Evolutionary conservation across 2,888 invertebrate species (phyloP).

Genomic region (Tinea pellionella): DNA sequence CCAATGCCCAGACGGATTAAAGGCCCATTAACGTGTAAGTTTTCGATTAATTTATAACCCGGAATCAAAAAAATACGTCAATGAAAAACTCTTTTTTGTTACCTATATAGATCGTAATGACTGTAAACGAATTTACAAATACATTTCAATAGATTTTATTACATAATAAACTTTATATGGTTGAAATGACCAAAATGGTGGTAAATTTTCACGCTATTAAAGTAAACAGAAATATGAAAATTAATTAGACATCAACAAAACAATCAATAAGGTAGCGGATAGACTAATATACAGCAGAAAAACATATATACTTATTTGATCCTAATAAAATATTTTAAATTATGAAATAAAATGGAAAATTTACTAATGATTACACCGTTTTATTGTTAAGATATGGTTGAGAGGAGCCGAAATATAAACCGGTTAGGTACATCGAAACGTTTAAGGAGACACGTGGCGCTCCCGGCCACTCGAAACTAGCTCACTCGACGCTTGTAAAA

Average conservation of each 20-base stretch:
- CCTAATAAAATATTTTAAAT: no score
- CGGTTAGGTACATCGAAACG: constrained; percentile 26
- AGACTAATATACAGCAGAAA: no score
- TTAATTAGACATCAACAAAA: no score
- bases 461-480: constrained; percentile 17
- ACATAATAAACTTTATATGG: no score
- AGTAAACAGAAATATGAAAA: no score
- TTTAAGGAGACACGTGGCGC: constrained; percentile 29
- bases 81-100: background rate
- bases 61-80: constrained; percentile 43
- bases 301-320: no score
- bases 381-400: background rate
- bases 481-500: constrained; percentile 34
- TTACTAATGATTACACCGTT: background rate
- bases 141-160: no score
- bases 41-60: constrained; percentile 56
- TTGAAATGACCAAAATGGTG: no score
- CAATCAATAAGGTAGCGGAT: no score
- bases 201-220: no score
- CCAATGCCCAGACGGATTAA: constrained; percentile 67
- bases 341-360: background rate
- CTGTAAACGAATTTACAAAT: no score
- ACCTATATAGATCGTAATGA: background rate
- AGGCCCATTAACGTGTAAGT: constrained; percentile 57
- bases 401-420: background rate